Evolutionary conservation across 2,888 invertebrate genomes (phyloP), one percentile per base, ranked within the genome.

Genomic region (Xanthorhoe spadicearia): DNA sequence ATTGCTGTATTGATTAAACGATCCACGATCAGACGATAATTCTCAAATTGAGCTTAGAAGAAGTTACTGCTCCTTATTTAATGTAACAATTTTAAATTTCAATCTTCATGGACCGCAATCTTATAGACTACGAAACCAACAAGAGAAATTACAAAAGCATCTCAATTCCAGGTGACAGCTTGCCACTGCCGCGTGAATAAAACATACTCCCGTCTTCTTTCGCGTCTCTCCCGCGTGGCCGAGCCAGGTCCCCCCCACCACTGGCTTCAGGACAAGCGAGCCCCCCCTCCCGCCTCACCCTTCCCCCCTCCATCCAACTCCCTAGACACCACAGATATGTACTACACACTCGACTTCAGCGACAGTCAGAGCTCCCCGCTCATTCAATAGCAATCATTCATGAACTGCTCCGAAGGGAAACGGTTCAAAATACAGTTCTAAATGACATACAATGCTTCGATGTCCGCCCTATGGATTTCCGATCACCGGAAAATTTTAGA

Each of bases 171-270:
- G 96, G 95, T 96, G 74, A 95, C 96, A 57, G 95, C 95, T 49
- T 97, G 96, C 84, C 96, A 97, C 85, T 97, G 96, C 86, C 95
- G 96, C 74, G 95, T 96, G 74, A 96, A 96, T 90, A 95, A 96
- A 88, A 96, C 96, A 0, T 96, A 96, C 87, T 95, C 95, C 55
- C 94, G 95, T 43, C 93, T 95, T 76, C 88, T 95, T 64, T 94
- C 95, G 7, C 93, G 94, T 38, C 87, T 94, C 73, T 89, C 93
- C 3, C 94, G 94, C 66, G 85, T 77, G 38, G 56, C 85, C 1
- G 80, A 81, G 64, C 71, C 88, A 0, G 89, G 88, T 0, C 89
- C 92, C 0, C 84, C 91, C 18, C 92, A 87, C 73, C 95, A 95
- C 85, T 95, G 95, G 95, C 87, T 95, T 74, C 94, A 94, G 74